Percentiles rank a stretch among this genome's conserved stretches.
These are phyloP conservation scores for Tuberolachnus salignus DNA, from an alignment of 2,888 invertebrate species.

Conservation along the genomic window DNA sequence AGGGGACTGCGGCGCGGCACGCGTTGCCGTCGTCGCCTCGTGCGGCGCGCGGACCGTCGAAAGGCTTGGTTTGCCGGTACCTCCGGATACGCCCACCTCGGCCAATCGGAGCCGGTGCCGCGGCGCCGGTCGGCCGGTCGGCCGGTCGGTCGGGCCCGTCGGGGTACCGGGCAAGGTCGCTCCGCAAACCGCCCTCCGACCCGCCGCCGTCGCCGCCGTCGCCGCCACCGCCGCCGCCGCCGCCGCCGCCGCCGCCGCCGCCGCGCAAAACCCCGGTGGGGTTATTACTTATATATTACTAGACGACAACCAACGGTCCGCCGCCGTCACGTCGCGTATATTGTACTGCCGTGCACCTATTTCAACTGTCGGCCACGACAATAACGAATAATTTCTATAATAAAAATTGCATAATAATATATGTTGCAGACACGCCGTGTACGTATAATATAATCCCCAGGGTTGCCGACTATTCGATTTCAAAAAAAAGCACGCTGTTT, in stretches of 20 bases:
- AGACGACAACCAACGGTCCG: no score
- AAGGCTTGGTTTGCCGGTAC: conserved; percentile 34
- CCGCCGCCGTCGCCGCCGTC: background rate
- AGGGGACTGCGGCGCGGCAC: conserved; percentile 31
- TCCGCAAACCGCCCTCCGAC: conserved; percentile 10
- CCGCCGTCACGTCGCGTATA: background rate
- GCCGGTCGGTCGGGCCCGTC: background rate
- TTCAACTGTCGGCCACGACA: background rate
- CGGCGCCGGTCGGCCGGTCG: background rate
- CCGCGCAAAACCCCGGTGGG: background rate
- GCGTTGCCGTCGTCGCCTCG: conserved; percentile 27
- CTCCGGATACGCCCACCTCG: conserved; percentile 41
- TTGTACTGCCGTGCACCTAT: background rate
- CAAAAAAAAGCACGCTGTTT: no score
- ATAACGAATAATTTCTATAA: background rate
- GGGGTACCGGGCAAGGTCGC: conserved; percentile 39
- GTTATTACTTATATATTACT: background rate
- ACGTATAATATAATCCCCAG: no score
- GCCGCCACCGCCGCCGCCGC: background rate
- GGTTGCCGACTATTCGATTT: no score
- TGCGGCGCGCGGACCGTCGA: conserved; percentile 16
- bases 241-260: conserved; percentile 12
- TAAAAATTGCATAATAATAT: no score
- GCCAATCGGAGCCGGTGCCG: conserved; percentile 25
- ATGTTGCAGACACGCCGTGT: no score